Base-by-base conservation (phyloP, 2,888 invertebrate species). In the Frankliniella intonsa region DNA sequence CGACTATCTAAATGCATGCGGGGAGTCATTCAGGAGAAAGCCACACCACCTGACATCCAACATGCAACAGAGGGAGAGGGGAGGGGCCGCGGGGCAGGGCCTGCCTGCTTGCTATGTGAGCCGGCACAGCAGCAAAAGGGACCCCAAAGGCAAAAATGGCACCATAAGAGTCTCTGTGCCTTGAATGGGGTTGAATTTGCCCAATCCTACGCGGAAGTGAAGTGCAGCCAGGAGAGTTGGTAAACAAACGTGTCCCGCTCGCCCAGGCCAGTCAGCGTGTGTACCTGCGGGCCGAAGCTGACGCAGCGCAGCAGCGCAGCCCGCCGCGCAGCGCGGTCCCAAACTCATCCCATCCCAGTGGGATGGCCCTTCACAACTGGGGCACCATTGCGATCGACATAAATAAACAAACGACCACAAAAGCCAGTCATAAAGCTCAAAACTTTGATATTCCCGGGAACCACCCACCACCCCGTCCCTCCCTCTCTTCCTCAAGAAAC, bases 401-500 rank as follows among this genome's bases (percentile, higher is more conserved):
- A 76, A 76, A 76, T 76, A 76, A 76, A 76, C 69, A 76, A 76
- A 25, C 25, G 69, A 22, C 25, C 55, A 55, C 22, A n/a, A 76
- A n/a, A 76, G 25, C 22, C 69, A 76, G 69, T 76, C 69, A 76
- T 76, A 76, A 76, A 76, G 69, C 69, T 76, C 25, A 22, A 76
- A 76, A 76, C 69, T 76, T 76, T 12, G 69, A 22, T 76, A 76
- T 76, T 76, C 69, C 9, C 25, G 25, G 62, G 62, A 62, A 19
- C 19, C 62, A 3, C 38, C 38, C 38, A 5, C 38, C 38, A 38
- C 38, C 38, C 38, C 5, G 5, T n/a, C 55, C 5, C 55, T 8
- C 55, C 7, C 8, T 55, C 55, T 55, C 55, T 55, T 38, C 62
- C 62, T 62, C 62, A 62, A 62, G n/a, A 17, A 19, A 17, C 19